Percentiles rank a stretch among this genome's conserved stretches.
Conservation (phyloP, 2,113 vertebrate species). For the Fregetta grallaria region DNA sequence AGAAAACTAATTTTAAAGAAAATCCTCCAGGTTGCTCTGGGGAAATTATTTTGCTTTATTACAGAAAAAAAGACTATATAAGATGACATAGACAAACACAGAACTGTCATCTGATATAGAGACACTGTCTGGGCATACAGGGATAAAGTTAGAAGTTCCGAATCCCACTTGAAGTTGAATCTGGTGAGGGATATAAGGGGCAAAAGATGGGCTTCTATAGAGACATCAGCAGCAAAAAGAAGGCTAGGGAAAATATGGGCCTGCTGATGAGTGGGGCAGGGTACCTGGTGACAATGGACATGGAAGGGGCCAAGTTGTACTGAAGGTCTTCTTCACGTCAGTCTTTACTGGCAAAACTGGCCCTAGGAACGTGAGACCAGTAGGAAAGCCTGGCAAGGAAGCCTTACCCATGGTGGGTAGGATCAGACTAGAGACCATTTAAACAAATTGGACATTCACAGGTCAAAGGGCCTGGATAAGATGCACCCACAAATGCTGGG, state of each 20-base stretch:
- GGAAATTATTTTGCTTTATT: neutral
- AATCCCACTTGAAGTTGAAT: neutral
- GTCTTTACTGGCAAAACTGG: neutral
- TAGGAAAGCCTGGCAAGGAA: neutral
- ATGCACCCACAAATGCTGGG: neutral
- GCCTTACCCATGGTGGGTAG: accelerated
- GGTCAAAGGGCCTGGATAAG: neutral
- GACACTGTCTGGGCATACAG: neutral
- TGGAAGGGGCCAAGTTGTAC: neutral
- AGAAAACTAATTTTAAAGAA: neutral
- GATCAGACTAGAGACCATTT: neutral
- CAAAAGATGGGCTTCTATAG: neutral
- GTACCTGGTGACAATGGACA: neutral
- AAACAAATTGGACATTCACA: neutral
- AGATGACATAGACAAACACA: neutral
- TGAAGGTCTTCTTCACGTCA: neutral
- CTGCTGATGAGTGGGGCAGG: neutral
- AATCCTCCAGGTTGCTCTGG: neutral
- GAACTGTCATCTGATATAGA: neutral
- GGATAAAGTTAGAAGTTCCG: neutral
- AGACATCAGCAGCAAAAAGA: neutral
- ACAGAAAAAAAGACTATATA: neutral
- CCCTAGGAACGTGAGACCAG: no score
- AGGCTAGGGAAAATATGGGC: neutral
- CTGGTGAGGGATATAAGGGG: neutral